Evolutionary conservation across 1,140 invertebrate genomes (phyloP).

Genomic region (Lasaia peninsularis): DNA sequence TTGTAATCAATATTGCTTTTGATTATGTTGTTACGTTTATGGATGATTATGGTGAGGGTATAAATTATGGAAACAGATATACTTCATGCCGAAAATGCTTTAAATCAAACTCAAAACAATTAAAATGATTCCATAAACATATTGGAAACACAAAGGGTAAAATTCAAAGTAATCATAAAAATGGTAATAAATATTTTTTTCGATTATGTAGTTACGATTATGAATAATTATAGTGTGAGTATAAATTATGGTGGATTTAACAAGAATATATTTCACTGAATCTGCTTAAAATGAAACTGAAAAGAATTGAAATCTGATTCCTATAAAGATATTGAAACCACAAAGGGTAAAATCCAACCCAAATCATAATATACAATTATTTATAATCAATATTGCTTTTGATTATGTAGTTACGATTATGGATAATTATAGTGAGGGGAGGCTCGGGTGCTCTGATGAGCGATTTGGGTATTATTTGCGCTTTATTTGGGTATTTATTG

Average conservation of each 20-base stretch:
- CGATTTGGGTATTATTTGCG: conserved; percentile 79
- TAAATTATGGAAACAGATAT: conserved; percentile 50
- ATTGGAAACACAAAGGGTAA: conserved; percentile 21
- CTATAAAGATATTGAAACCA: conserved; percentile 25
- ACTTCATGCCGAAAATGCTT: conserved; percentile 16
- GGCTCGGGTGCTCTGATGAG: conserved; percentile 64
- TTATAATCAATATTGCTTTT: conserved; percentile 58
- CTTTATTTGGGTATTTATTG: conserved; percentile 79
- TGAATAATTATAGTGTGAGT: conserved; percentile 70
- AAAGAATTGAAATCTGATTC: conserved; percentile 25
- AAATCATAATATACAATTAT: conserved; percentile 43
- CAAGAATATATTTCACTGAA: conserved; percentile 20
- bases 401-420: conserved; percentile 70
- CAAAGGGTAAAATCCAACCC: too few species aligned
- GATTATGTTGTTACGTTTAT: conserved; percentile 65
- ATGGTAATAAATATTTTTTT: conserved; percentile 57
- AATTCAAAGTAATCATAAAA: too few species aligned
- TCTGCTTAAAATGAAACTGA: conserved; percentile 26
- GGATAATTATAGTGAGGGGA: conserved; percentile 70
- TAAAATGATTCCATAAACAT: conserved; percentile 26
- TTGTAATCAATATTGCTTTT: too few species aligned
- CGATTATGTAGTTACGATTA: conserved; percentile 70
- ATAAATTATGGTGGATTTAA: conserved; percentile 62
- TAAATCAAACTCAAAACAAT: conserved; percentile 29
- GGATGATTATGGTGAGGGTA: too few species aligned